Conservation (phyloP, 1,140 invertebrate genomes). For the Hyphantria cunea region DNA sequence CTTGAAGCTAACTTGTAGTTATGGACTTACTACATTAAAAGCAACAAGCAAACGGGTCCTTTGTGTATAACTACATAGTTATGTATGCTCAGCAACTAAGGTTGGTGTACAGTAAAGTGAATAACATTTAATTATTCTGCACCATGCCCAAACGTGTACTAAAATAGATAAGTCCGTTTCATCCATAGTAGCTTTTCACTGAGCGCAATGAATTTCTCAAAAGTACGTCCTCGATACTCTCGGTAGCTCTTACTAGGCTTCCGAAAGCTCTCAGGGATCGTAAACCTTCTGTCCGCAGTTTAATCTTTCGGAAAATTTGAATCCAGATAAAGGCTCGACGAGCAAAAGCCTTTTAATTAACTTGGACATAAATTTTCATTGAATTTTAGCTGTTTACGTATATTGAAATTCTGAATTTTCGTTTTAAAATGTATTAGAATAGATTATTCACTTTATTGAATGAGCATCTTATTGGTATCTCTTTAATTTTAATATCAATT, state of each 20-base stretch:
- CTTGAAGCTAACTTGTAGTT: background rate
- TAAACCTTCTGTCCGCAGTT: constrained; percentile 44
- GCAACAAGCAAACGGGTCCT: no score
- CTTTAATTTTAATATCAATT: no score
- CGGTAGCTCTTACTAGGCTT: constrained; percentile 30
- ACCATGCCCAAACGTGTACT: no score
- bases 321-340: constrained; percentile 39
- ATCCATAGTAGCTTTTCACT: background rate
- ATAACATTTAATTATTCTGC: no score
- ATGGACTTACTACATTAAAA: no score
- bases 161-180: no score
- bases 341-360: constrained; percentile 41
- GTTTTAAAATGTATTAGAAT: constrained; percentile 7
- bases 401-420: constrained; percentile 17
- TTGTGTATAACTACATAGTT: no score
- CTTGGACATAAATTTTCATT: constrained; percentile 33
- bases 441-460: no score
- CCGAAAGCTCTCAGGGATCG: constrained; percentile 37
- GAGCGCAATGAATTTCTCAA: constrained; percentile 10
- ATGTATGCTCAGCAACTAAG: no score
- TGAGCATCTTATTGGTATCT: no score
- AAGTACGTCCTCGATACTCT: constrained; percentile 11
- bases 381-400: constrained; percentile 15
- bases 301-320: constrained; percentile 57
- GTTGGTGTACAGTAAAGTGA: no score